Evolutionary conservation across 2,888 invertebrate species (phyloP).

Genomic region (Priapulus caudatus): DNA sequence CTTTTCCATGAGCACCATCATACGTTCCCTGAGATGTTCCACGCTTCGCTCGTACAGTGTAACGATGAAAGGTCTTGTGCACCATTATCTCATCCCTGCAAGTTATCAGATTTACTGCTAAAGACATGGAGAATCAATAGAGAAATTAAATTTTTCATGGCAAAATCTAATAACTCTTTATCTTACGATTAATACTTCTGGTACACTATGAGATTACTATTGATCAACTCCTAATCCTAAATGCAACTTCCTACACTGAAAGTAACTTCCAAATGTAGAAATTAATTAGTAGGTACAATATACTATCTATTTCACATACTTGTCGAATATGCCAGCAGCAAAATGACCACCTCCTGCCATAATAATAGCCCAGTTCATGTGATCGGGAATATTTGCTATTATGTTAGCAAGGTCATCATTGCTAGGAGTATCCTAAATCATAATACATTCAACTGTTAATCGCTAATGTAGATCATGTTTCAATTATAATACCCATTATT

Average conservation of each 20-base stretch:
- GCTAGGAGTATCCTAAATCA: constrained; percentile 31
- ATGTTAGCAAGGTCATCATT: constrained; percentile 34
- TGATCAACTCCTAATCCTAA: too few relatives aligned
- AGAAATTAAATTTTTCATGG: too few relatives aligned
- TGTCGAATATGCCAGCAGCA: constrained; percentile 55
- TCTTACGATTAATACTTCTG: too few relatives aligned
- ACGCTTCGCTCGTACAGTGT: constrained; percentile 69
- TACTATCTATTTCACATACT: constrained; percentile 29
- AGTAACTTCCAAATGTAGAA: too few relatives aligned
- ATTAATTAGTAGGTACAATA: too few relatives aligned
- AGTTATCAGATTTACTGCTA: constrained; percentile 8
- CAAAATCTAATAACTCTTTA: too few relatives aligned
- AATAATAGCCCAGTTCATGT: constrained; percentile 56
- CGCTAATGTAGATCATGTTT: too few relatives aligned
- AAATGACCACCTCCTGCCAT: constrained; percentile 77
- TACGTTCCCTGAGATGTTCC: constrained; percentile 59
- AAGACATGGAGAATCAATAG: background rate
- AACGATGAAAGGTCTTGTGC: constrained; percentile 75
- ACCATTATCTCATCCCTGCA: constrained; percentile 43
- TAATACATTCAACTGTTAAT: too few relatives aligned
- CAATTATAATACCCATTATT: too few relatives aligned
- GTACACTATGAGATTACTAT: too few relatives aligned
- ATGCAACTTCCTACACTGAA: too few relatives aligned
- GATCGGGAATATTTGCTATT: constrained; percentile 34
- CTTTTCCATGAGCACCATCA: constrained; percentile 43